Conservation (phyloP, 2,888 invertebrate genomes). For the Machimus rusticus region DNA sequence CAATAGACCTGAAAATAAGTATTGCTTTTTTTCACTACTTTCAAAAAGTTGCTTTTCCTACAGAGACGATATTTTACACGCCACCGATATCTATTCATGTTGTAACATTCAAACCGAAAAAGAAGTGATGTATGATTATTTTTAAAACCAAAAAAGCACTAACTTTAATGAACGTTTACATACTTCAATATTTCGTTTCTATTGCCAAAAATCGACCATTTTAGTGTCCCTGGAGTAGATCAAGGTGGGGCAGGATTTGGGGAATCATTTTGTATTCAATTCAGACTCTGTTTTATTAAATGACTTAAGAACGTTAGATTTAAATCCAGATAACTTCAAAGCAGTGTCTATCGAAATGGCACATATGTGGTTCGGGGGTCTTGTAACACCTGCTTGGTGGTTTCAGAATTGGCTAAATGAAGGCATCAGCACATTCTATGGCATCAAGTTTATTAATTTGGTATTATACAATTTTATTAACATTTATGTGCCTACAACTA, state of each 20-base stretch:
- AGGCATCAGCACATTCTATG: constrained; percentile 73
- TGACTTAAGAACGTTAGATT: constrained; percentile 48
- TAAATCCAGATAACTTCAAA: constrained; percentile 62
- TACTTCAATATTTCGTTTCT: constrained; percentile 78
- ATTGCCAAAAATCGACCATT: constrained; percentile 85
- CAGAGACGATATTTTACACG: too few species aligned
- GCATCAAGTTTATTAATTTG: background rate
- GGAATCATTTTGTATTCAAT: constrained; percentile 80
- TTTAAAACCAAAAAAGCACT: constrained; percentile 76
- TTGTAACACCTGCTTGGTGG: constrained; percentile 69
- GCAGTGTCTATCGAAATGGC: constrained; percentile 70
- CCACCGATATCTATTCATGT: too few species aligned
- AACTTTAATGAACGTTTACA: constrained; percentile 72
- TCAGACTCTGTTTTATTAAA: constrained; percentile 58
- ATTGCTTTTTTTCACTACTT: too few species aligned
- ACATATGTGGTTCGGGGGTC: constrained; percentile 85
- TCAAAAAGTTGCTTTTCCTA: too few species aligned
- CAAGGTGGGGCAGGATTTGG: constrained; percentile 94
- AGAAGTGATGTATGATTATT: too few species aligned
- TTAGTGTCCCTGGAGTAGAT: constrained; percentile 83
- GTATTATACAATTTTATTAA: background rate
- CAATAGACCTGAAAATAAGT: too few species aligned
- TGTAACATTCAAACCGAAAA: too few species aligned
- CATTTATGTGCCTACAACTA: background rate
- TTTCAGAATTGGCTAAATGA: constrained; percentile 66